phyloP scores from a whole-genome alignment of 2,888 invertebrate species.

The Cerastis rubricosa region DNA sequence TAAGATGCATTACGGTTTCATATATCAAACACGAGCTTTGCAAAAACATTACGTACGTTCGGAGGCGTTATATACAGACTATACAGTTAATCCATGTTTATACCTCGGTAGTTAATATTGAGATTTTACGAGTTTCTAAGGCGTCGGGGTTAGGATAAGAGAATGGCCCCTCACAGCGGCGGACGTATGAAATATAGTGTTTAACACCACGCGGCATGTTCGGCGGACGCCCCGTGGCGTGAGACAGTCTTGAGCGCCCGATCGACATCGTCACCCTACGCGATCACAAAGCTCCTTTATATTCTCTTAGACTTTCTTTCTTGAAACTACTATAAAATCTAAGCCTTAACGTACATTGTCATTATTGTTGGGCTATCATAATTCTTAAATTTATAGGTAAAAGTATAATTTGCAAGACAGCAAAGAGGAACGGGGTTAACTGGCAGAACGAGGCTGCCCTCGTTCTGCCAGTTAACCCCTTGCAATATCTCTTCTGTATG shows the following conservation, averaged over 20 bases:
- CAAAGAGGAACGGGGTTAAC: too few species aligned
- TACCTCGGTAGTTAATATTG: constrained; percentile 77
- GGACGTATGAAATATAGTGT: constrained; percentile 87
- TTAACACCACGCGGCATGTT: constrained; percentile 88
- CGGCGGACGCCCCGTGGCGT: constrained; percentile 77
- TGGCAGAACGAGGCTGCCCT: too few species aligned
- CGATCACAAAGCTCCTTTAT: constrained; percentile 58
- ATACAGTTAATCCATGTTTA: constrained; percentile 66
- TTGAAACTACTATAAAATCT: constrained; percentile 57
- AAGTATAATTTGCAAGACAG: constrained; percentile 48
- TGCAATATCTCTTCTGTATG: too few species aligned
- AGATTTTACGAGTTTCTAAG: constrained; percentile 82
- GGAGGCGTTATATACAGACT: constrained; percentile 46
- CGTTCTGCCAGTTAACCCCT: too few species aligned
- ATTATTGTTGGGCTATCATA: constrained; percentile 40
- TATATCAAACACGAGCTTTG: constrained; percentile 33
- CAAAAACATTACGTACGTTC: constrained; percentile 56
- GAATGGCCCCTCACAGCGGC: constrained; percentile 83
- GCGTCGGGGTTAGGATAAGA: constrained; percentile 78
- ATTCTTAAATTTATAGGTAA: neutral
- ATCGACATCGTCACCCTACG: constrained; percentile 67
- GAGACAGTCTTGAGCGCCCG: constrained; percentile 60
- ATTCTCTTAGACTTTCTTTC: constrained; percentile 57
- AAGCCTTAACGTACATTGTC: constrained; percentile 49
- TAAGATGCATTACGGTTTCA: constrained; percentile 22